phyloP scores from a whole-genome alignment of 2,888 invertebrate genomes.

The Aporophyla lueneburgensis region DNA sequence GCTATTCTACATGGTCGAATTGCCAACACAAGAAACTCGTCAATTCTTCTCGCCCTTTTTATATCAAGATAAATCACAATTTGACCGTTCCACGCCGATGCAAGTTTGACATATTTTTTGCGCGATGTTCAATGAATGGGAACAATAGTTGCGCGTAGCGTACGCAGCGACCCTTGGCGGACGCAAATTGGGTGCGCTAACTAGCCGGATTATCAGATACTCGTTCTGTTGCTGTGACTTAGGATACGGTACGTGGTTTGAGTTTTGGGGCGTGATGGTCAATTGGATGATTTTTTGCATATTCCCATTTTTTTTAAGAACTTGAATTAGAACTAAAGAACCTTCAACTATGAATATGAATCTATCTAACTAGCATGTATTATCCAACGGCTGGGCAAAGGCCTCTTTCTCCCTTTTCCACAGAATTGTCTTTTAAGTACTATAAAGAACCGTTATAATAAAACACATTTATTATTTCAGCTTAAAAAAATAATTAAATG shows the following conservation, averaged over 20 bases:
- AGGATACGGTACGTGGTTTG: slow-evolving; percentile 61
- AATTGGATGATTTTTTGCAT: not conserved
- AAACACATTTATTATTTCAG: not conserved
- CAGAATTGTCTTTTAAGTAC: too few relatives aligned
- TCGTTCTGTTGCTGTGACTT: slow-evolving; percentile 57
- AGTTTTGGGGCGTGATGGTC: slow-evolving; percentile 32
- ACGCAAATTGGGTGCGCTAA: slow-evolving; percentile 76
- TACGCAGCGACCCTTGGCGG: slow-evolving; percentile 80
- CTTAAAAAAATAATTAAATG: not conserved
- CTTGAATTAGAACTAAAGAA: not conserved
- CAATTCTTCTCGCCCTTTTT: slow-evolving; percentile 85
- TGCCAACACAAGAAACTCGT: slow-evolving; percentile 30
- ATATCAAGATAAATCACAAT: slow-evolving; percentile 63
- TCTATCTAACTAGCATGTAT: too few relatives aligned
- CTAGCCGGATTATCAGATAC: slow-evolving; percentile 73
- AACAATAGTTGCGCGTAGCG: slow-evolving; percentile 64
- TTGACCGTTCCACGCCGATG: slow-evolving; percentile 53
- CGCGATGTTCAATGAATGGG: slow-evolving; percentile 51
- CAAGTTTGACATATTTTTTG: slow-evolving; percentile 69
- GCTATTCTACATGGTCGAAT: slow-evolving; percentile 4
- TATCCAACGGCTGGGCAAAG: too few relatives aligned
- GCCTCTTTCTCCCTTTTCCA: too few relatives aligned
- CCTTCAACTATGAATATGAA: too few relatives aligned
- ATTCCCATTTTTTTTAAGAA: not conserved
- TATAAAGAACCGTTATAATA: too few relatives aligned